Base-by-base conservation (phyloP, 2,113 vertebrate species). In the Pterocles orientalis region DNA sequence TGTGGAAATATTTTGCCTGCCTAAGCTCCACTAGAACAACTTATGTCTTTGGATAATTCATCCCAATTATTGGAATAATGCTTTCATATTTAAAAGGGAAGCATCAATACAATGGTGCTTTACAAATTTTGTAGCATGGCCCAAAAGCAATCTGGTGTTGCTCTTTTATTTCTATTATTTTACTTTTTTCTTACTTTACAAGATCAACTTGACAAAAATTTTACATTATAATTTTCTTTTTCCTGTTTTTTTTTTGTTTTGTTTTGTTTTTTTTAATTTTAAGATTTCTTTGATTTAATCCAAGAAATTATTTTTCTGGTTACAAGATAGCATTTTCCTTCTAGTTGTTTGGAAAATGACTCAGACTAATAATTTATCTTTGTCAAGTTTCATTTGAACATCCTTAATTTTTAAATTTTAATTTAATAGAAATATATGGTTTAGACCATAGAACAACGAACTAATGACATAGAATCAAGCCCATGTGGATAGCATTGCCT, bases 191-290 rank as follows among this genome's bases (percentile, higher is more conserved):
- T 57, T n/a, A 61, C 10, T 68, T 7, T 47, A 5, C 7, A 56
- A 43, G 2, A 48, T 76, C 23, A 69, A 28, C 7, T 64, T 53
- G 51, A 76, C 3, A 75, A 21, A 60, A 4, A 9, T 53, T 62
- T 79, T 68, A 57, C 3, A 20, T 21, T 54, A 10, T 25, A 31
- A 19, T 33, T 57, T 28, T 20, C n/a, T 54, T 51, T 34, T 25
- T 33, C 3, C 28, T n/a, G 2, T 2, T 29, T 31, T 0, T 50
- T 24, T 50, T 50, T n/a, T n/a, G n/a, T n/a, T n/a, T n/a, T n/a
- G n/a, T n/a, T n/a, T n/a, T n/a, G n/a, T n/a, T n/a, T n/a, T 39
- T 81, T 89, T 77, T 77, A 77, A 39, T 70, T 26, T 56, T 50
- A 47, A 48, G 0, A 1, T 18, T 79, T 85, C 14, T 80, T 86